These are phyloP conservation scores for Drosophila punjabiensis DNA, from an alignment of 1,140 invertebrate genomes.

Conservation along the genomic window DNA sequence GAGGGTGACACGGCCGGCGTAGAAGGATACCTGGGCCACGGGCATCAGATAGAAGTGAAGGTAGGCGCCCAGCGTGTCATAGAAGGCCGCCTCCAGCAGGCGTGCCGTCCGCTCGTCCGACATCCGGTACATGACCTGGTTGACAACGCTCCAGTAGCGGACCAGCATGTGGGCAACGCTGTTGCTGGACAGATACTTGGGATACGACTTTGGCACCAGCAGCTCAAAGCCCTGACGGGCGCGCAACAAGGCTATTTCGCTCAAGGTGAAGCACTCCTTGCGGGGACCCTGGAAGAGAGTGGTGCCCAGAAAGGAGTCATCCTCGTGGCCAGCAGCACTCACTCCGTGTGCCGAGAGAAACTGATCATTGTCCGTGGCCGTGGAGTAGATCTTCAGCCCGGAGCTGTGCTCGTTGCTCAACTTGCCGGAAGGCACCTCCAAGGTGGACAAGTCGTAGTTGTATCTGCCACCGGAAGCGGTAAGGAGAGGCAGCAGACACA, in stretches of 20 bases:
- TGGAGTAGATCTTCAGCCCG: constrained; percentile 34
- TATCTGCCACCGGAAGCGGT: constrained; percentile 64
- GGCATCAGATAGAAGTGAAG: constrained; percentile 71
- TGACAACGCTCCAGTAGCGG: constrained; percentile 72
- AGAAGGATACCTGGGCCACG: constrained; percentile 73
- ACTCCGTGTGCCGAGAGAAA: neutral
- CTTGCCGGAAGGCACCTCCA: constrained; percentile 57
- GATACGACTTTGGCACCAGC: constrained; percentile 59
- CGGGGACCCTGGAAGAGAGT: constrained; percentile 60
- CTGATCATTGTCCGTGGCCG: fast-evolving
- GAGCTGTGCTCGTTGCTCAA: constrained; percentile 56
- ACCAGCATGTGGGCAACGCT: constrained; percentile 53
- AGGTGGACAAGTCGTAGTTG: constrained; percentile 61
- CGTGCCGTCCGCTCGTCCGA: constrained; percentile 26
- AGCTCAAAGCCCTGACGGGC: constrained; percentile 72
- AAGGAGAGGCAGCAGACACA: constrained; percentile 58
- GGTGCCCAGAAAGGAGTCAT: constrained; percentile 67
- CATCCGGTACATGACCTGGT: constrained; percentile 58
- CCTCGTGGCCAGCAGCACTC: neutral
- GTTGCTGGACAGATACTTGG: constrained; percentile 29
- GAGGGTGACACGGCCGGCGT: constrained; percentile 68
- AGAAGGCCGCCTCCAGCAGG: constrained; percentile 64
- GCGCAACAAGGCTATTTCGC: constrained; percentile 70
- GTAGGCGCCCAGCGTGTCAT: constrained; percentile 78
- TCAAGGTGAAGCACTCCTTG: constrained; percentile 70